Evolutionary conservation across 1,140 invertebrate genomes (phyloP), one percentile per base, ranked within the genome.

Genomic region (Pogonognathellus flavescens): DNA sequence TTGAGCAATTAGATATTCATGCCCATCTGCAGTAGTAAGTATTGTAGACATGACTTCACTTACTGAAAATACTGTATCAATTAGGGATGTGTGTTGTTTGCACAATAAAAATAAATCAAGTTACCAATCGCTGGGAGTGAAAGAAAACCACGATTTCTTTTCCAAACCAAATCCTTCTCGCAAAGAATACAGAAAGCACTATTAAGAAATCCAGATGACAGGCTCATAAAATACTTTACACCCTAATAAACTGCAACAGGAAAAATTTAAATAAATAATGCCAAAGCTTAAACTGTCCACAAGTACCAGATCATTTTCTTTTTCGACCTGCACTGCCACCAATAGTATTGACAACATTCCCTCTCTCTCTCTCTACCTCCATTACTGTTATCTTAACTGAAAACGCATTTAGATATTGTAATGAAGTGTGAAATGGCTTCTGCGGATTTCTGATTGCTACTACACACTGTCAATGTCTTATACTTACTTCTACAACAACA

Each of bases 41-140:
- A 22, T 60, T 10, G 18, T 7, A n/a, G 18, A 25, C 25, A 70
- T 70, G 25, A 76, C 70, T 76, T 76, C 25, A 31, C 70, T 76
- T 76, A 50, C 70, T 76, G 25, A 76, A 76, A 76, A 76, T 76
- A 57, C 53, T 57, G n/a, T 57, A 76, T 76, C 70, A 49, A 76
- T 76, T 76, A 76, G 41, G 70, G 70, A 49, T 76, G 70, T 76
- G 66, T 76, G 70, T 50, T 76, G 31, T 41, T 41, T 41, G 31
- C 70, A 76, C 70, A 76, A 76, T 76, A 76, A 76, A 76, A 76
- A 76, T 76, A 76, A 76, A 76, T 76, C 70, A 76, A 76, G 70
- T 76, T 76, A 76, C 70, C 31, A 76, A 76, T 41, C 16, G 13
- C 41, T 18, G 41, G 70, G 70, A 49, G 70, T 76, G 25, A 76